Percentiles rank a stretch among this genome's conserved stretches.
These are phyloP conservation scores for Sminthurinus signatus DNA, from an alignment of 1,140 invertebrate species.

Conservation along the genomic window DNA sequence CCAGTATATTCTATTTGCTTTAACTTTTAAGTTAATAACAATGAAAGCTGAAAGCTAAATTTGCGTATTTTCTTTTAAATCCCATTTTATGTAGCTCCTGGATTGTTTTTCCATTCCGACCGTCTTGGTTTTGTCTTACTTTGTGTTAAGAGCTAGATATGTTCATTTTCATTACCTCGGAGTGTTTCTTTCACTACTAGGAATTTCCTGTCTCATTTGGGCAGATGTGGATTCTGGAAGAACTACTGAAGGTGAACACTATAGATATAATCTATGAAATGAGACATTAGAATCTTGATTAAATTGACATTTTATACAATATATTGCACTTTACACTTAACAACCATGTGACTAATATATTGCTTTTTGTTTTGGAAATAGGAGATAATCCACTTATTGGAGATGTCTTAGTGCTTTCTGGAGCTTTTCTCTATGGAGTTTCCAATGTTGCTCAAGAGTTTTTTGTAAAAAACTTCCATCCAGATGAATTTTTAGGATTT, in stretches of 20 bases:
- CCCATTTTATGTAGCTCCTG: conserved; percentile 55
- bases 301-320: too few relatives aligned
- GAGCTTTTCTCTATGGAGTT: conserved; percentile 71
- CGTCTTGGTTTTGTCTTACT: conserved; percentile 65
- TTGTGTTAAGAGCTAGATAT: conserved; percentile 60
- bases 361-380: conserved; percentile 44
- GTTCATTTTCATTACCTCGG: conserved; percentile 67
- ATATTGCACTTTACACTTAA: too few relatives aligned
- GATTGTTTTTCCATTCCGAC: conserved; percentile 81
- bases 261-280: too few relatives aligned
- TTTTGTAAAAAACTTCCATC: conserved; percentile 67
- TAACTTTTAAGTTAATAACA: too few relatives aligned
- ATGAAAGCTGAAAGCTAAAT: not conserved
- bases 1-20: too few relatives aligned
- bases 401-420: conserved; percentile 74
- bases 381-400: conserved; percentile 72
- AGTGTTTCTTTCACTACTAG: conserved; percentile 70
- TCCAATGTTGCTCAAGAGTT: conserved; percentile 78
- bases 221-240: conserved; percentile 67
- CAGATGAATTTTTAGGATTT: conserved; percentile 73
- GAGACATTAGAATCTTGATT: too few relatives aligned
- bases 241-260: conserved; percentile 22
- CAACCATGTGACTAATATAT: too few relatives aligned
- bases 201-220: conserved; percentile 74
- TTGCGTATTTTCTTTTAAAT: conserved; percentile 9